A percentile compares a stretch with the other conserved stretches of the same genome.
Conservation (phyloP, 2,888 invertebrate genomes). For the Oasisia sp. region DNA sequence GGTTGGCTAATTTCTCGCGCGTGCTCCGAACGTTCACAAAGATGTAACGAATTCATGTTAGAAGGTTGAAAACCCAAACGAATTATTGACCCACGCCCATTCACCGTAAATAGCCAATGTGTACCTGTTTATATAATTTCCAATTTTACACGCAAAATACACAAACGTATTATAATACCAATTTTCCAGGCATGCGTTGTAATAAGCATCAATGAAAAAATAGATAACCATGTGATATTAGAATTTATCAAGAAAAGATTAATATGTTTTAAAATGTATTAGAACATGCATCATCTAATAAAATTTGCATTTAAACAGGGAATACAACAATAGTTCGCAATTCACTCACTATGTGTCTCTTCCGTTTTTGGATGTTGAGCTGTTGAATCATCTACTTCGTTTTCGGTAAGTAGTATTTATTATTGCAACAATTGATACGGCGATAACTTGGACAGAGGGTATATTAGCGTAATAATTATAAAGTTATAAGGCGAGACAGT, state of each 20-base stretch:
- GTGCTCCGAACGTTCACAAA: background rate
- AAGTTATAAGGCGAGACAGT: background rate
- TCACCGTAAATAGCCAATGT: background rate
- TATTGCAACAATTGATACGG: background rate
- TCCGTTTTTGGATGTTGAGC: background rate
- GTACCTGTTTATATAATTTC: background rate
- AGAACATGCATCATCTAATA: background rate
- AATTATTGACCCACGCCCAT: background rate
- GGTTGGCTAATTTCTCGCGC: background rate
- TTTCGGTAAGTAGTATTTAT: background rate
- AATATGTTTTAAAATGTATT: background rate
- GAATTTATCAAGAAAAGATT: background rate
- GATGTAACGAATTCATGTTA: background rate
- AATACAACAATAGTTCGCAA: background rate
- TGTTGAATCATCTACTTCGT: background rate
- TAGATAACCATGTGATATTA: background rate
- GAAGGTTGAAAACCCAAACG: background rate
- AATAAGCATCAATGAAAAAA: background rate
- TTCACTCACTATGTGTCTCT: background rate
- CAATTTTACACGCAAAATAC: background rate
- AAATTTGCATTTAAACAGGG: background rate
- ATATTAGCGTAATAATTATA: background rate
- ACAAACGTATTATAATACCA: background rate
- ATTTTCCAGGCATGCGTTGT: background rate
- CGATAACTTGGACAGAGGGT: background rate